A percentile compares a stretch with the other conserved stretches of the same genome.
Evolutionary conservation across 2,113 vertebrate species (phyloP).

Genomic region (Echinops telfairi): DNA sequence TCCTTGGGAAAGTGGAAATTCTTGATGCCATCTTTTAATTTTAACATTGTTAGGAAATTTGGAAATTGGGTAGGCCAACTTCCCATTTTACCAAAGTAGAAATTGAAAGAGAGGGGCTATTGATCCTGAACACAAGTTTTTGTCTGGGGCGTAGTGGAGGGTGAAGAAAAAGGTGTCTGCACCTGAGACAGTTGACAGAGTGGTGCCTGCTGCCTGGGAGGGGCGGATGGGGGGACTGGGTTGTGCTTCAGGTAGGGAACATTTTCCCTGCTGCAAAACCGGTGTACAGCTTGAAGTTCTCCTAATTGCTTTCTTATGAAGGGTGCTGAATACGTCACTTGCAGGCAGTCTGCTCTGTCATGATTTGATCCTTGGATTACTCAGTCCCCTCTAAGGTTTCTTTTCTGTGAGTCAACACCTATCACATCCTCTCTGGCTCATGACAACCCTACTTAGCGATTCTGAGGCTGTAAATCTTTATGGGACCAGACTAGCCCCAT

Average conservation of each 20-base stretch:
- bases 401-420: neutral
- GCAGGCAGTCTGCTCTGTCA: neutral
- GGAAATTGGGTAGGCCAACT: neutral
- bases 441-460: too few species aligned
- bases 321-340: constrained; percentile 33
- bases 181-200: neutral
- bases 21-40: neutral
- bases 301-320: constrained; percentile 55
- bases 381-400: neutral
- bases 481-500: too few species aligned
- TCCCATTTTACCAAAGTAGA: neutral
- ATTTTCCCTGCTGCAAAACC: constrained; percentile 10
- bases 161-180: neutral
- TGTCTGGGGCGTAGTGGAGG: neutral
- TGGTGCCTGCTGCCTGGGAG: neutral
- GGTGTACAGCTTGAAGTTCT: constrained; percentile 27
- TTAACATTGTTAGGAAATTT: constrained; percentile 10
- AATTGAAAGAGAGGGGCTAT: neutral
- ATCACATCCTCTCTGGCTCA: too few species aligned
- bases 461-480: too few species aligned
- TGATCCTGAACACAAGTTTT: neutral
- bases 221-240: neutral
- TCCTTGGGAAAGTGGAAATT: neutral
- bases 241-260: neutral
- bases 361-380: constrained; percentile 44